Conservation (phyloP, 2,113 vertebrate species). For the Gasterosteus aculeatus region DNA sequence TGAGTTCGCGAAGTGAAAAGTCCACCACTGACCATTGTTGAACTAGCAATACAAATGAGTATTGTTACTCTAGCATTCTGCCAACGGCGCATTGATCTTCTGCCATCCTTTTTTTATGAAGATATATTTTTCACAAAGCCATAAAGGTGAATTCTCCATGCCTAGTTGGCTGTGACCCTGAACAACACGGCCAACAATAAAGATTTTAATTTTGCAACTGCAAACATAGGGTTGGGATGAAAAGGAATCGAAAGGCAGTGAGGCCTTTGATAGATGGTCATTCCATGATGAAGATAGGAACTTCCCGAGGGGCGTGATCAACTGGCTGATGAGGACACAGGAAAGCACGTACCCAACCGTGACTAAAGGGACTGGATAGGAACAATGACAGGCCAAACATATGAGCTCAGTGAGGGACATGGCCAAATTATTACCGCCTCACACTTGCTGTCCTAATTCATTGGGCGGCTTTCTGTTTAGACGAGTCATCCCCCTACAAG, state of each 20-base stretch:
- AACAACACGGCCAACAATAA: conserved; percentile 18
- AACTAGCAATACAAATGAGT: not conserved
- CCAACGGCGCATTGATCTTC: conserved; percentile 5
- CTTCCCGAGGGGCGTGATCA: conserved; percentile 51
- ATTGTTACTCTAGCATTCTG: not conserved
- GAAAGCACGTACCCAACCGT: conserved; percentile 77
- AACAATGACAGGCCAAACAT: conserved; percentile 83
- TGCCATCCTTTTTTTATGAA: not conserved
- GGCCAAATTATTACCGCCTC: conserved; percentile 66
- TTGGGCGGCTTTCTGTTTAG: conserved; percentile 64
- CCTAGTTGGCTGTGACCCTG: conserved; percentile 13
- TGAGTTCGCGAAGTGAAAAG: conserved; percentile 8
- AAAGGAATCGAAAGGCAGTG: not conserved
- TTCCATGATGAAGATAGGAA: no score
- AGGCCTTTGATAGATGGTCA: no score
- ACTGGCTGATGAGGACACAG: conserved; percentile 72
- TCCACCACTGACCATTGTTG: conserved; percentile 1
- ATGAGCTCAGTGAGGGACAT: conserved; percentile 79
- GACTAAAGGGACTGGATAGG: conserved; percentile 72
- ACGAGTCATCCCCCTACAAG: conserved; percentile 68
- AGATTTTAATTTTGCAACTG: not conserved
- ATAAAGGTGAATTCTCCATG: not conserved
- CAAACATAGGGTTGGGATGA: not conserved
- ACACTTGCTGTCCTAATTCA: conserved; percentile 60
- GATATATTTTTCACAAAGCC: conserved; percentile 9